Evolutionary conservation across 2,113 vertebrate species (phyloP), one percentile per base, ranked within the genome.

Genomic region (Paradoxurus hermaphroditus): DNA sequence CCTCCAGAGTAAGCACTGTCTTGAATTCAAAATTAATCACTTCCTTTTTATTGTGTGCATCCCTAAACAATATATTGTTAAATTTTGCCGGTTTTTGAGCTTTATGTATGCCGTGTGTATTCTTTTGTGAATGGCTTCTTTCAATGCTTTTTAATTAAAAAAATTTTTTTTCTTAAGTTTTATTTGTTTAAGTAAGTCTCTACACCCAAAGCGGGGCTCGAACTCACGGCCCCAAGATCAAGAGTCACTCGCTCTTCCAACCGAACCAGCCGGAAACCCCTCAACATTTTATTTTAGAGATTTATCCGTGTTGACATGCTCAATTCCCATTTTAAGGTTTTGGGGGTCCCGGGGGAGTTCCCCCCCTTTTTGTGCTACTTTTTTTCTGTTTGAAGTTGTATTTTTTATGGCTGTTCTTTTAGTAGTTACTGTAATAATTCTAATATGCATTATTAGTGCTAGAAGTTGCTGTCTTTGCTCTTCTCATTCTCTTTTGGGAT

Each of bases 71-170:
- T 44, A n/a, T 63, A 18, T 41, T 65, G 29, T 92, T 90, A 75
- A 94, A n/a, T 86, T 62, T 81, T 86, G 84, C 72, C 73, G 53
- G 0, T 23, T 82, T 95, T 93, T 91, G 2, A 86, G 86, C 27
- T 23, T 82, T 13, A 34, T 41, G 21, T 70, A 56, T 4, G 51
- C 31, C 79, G 11, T 70, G 16, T 70, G 10, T 62, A 46, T 84
- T 85, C 31, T 79, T 63, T 29, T 70, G 21, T 49, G 46, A 79
- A 56, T 65, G 41, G 1, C 77, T 86, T 87, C 63, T 86, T 91
- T 49, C 7, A 63, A 21, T n/a, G 19, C 23, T 36, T 70, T 70
- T 19, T 70, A 56, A 56, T 39, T 70, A 0, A 56, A 56, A 56
- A 56, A 36, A 70, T 10, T 5, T 36, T 70, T 36, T 67, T 68